These are phyloP conservation scores for Phyllostomus discolor DNA, from an alignment of 2,113 vertebrate genomes.

Conservation along the genomic window DNA sequence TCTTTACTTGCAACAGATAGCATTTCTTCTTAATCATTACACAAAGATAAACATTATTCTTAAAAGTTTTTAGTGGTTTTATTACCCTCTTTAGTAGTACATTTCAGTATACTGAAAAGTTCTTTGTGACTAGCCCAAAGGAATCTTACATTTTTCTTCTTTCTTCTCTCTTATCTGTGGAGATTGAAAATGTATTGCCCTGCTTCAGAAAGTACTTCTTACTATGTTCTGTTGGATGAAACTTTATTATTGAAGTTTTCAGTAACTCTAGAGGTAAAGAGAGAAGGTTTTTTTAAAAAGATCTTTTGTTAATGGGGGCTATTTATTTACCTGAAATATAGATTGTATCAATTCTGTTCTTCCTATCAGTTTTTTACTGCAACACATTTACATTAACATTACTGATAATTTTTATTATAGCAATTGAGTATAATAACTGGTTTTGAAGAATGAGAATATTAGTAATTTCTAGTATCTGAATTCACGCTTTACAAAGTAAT, in stretches of 20 bases:
- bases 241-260: slow-evolving; percentile 47
- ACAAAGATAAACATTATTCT: not conserved
- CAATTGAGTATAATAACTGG: not conserved
- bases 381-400: not conserved
- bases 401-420: slow-evolving; percentile 13
- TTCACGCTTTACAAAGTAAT: not conserved
- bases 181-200: slow-evolving; percentile 46
- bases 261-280: slow-evolving; percentile 30
- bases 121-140: slow-evolving; percentile 31
- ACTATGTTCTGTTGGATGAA: not conserved
- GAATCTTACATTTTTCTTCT: slow-evolving; percentile 37
- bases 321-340: not conserved
- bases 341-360: not conserved
- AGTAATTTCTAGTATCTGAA: slow-evolving; percentile 13
- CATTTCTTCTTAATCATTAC: slow-evolving; percentile 42
- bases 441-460: slow-evolving; percentile 21
- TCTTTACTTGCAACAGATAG: slow-evolving; percentile 13
- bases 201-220: slow-evolving; percentile 33
- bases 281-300: slow-evolving; percentile 24
- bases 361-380: slow-evolving; percentile 20
- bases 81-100: not conserved
- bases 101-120: slow-evolving; percentile 22
- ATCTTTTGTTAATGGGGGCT: slow-evolving; percentile 4
- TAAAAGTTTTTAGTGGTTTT: slow-evolving; percentile 39
- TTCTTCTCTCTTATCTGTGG: slow-evolving; percentile 51